Percentiles rank a stretch among this genome's conserved stretches.
Conservation (phyloP, 2,888 invertebrate species). For the Ophraella communa region DNA sequence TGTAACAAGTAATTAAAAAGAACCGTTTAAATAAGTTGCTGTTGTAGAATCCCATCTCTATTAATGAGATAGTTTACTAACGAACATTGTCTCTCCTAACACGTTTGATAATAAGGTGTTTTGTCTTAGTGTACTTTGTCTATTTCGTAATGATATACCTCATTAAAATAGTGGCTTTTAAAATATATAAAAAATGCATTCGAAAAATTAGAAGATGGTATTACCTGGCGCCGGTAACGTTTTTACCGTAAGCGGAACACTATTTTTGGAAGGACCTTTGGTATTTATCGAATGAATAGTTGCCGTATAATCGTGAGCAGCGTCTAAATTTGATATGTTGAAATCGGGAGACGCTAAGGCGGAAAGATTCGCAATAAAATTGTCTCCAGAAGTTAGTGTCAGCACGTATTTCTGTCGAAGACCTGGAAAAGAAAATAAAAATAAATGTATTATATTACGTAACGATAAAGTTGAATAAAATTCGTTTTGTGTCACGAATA, state of each 20-base stretch:
- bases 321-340: slow-evolving; percentile 61
- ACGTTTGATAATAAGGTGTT: too few species aligned
- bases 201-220: background rate
- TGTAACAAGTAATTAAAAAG: too few species aligned
- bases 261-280: slow-evolving; percentile 63
- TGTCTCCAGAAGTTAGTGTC: slow-evolving; percentile 52
- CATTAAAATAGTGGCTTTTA: too few species aligned
- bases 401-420: slow-evolving; percentile 58
- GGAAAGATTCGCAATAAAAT: slow-evolving; percentile 57
- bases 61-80: too few species aligned
- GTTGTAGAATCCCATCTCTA: too few species aligned
- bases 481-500: too few species aligned
- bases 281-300: slow-evolving; percentile 72
- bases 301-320: slow-evolving; percentile 60
- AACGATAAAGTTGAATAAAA: too few species aligned
- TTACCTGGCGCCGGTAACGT: slow-evolving; percentile 59
- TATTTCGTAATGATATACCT: too few species aligned
- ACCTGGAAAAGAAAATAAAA: slow-evolving; percentile 42
- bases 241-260: slow-evolving; percentile 58
- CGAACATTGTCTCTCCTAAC: too few species aligned
- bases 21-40: too few species aligned
- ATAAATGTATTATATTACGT: background rate
- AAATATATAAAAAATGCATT: too few species aligned
- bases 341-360: slow-evolving; percentile 60
- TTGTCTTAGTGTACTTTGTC: too few species aligned